Evolutionary conservation across 2,113 vertebrate species (phyloP).

Genomic region (Rhinolophus ferrumequinum): DNA sequence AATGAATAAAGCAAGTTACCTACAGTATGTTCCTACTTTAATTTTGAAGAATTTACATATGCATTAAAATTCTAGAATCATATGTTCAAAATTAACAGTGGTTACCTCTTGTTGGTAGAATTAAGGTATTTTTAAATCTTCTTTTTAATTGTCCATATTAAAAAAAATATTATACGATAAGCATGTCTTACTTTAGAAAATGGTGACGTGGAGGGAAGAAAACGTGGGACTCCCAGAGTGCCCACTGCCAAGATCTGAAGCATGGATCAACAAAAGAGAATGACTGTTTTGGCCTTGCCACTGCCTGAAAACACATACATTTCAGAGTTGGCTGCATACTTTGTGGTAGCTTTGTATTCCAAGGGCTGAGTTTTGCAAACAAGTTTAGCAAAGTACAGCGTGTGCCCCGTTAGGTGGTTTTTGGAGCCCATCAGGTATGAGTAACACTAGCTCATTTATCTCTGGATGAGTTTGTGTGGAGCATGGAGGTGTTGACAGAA

Average conservation of each 20-base stretch:
- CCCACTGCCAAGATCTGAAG: background rate
- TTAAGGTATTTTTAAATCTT: background rate
- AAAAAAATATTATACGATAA: background rate
- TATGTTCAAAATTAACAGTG: background rate
- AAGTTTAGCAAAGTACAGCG: conserved; percentile 27
- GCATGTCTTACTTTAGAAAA: background rate
- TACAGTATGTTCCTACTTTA: background rate
- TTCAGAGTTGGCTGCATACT: conserved; percentile 48
- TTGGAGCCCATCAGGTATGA: conserved; percentile 78
- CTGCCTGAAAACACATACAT: conserved; percentile 44
- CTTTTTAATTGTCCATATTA: background rate
- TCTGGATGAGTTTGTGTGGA: conserved; percentile 71
- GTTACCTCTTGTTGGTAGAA: background rate
- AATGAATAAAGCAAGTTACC: conserved; percentile 11
- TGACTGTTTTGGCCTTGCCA: background rate
- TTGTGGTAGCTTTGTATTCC: conserved; percentile 65
- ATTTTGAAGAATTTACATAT: background rate
- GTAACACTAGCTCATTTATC: conserved; percentile 86
- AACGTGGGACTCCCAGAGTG: background rate
- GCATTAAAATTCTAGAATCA: conserved; percentile 3
- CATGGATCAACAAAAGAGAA: background rate
- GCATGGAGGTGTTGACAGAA: conserved; percentile 74
- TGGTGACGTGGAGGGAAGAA: background rate
- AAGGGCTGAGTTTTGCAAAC: conserved; percentile 72
- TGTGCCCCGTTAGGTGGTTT: conserved; percentile 73